A percentile compares a stretch with the other conserved stretches of the same genome.
Evolutionary conservation across 53 echinoderm and acorn worm genomes (phyloP).

Genomic region (Antedon mediterranea): DNA sequence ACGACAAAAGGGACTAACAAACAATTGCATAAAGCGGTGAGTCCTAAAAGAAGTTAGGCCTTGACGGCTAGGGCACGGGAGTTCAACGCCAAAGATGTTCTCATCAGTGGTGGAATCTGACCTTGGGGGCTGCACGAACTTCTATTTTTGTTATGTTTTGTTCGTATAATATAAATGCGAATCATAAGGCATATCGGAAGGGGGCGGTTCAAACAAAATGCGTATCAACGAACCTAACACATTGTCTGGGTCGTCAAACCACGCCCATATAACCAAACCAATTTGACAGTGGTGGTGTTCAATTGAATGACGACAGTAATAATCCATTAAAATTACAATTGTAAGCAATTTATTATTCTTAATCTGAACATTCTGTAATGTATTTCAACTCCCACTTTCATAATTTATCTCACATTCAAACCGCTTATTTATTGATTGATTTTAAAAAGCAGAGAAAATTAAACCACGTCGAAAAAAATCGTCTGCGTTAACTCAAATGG

Average conservation of each 20-base stretch:
- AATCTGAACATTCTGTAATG: background rate
- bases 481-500: background rate
- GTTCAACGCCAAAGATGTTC: background rate
- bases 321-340: background rate
- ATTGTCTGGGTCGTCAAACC: background rate
- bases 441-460: background rate
- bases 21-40: background rate
- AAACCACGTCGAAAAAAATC: background rate
- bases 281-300: background rate
- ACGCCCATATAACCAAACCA: background rate
- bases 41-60: background rate
- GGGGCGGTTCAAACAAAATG: background rate
- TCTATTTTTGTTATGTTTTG: background rate
- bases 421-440: background rate
- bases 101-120: background rate
- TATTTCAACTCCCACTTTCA: background rate
- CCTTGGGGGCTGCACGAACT: background rate
- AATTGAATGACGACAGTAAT: background rate
- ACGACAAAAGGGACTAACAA: background rate
- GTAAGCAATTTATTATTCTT: background rate
- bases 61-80: background rate
- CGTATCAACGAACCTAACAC: background rate
- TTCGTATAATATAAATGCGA: background rate
- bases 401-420: background rate
- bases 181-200: background rate